phyloP scores from a whole-genome alignment of 2,888 invertebrate species.

The Drosophila multiciliata region DNA sequence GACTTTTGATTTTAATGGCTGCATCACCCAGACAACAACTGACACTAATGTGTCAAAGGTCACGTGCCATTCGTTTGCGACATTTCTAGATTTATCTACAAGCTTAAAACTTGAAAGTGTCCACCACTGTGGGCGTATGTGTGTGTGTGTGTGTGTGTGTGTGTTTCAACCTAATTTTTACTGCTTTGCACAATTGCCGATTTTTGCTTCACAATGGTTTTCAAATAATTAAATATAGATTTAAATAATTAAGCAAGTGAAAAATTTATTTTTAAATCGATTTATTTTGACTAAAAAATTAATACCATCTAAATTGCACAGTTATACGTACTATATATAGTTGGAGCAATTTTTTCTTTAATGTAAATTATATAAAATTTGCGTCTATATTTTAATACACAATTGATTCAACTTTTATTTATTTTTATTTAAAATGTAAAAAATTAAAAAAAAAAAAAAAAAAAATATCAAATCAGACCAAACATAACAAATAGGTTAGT shows the following conservation, averaged over 20 bases:
- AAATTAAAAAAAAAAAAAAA: background rate
- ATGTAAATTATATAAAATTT: background rate
- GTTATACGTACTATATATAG: too few species aligned
- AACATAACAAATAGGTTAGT: background rate
- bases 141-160: slow-evolving; percentile 7
- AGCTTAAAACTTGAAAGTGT: slow-evolving; percentile 55
- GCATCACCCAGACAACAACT: slow-evolving; percentile 66
- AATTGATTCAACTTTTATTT: background rate
- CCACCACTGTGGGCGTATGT: slow-evolving; percentile 18
- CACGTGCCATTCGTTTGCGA: slow-evolving; percentile 82
- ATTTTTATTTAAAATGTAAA: too few species aligned
- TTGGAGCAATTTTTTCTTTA: background rate
- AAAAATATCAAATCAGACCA: background rate
- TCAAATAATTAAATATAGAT: slow-evolving; percentile 8
- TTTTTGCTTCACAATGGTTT: slow-evolving; percentile 3
- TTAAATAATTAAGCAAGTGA: background rate
- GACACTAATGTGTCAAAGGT: slow-evolving; percentile 84
- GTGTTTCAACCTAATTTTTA: background rate
- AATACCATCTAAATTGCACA: too few species aligned
- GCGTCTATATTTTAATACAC: background rate
- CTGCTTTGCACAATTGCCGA: background rate
- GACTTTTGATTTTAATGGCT: slow-evolving; percentile 54
- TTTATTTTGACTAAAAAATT: background rate
- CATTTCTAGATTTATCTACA: slow-evolving; percentile 71
- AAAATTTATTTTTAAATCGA: background rate